Conservation (phyloP, 2,888 invertebrate genomes). For the Terebella lapidaria region DNA sequence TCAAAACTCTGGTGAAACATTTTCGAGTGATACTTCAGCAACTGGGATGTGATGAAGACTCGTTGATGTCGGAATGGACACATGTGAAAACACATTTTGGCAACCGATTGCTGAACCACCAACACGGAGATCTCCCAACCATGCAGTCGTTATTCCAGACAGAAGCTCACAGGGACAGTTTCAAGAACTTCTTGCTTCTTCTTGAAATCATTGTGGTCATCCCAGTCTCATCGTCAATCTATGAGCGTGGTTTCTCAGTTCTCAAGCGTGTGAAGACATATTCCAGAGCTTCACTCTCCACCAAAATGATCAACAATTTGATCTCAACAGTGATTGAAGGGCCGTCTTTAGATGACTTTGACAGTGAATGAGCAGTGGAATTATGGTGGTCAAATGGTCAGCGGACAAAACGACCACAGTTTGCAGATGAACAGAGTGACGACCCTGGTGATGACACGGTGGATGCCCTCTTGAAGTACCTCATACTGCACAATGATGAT, state of each 20-base stretch:
- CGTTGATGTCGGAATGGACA: background rate
- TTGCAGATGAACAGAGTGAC: too few relatives aligned
- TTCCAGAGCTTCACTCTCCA: background rate
- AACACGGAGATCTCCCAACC: background rate
- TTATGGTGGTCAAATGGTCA: too few relatives aligned
- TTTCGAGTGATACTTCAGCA: background rate
- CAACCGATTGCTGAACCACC: background rate
- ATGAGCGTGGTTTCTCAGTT: background rate
- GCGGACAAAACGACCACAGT: too few relatives aligned
- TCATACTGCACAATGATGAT: too few relatives aligned
- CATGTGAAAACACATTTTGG: background rate
- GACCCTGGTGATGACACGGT: too few relatives aligned
- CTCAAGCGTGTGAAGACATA: background rate
- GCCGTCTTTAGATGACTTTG: too few relatives aligned
- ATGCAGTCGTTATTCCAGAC: background rate
- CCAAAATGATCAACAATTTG: background rate
- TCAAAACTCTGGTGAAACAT: background rate
- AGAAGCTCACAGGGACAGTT: background rate
- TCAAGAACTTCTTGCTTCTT: background rate
- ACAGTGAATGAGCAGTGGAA: too few relatives aligned
- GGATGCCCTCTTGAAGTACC: too few relatives aligned
- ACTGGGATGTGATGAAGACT: background rate
- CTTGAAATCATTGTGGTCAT: background rate
- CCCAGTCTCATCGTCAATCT: background rate
- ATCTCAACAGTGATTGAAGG: background rate